Base-by-base conservation (phyloP, 1,140 invertebrate species). In the Centruroides sculpturatus region DNA sequence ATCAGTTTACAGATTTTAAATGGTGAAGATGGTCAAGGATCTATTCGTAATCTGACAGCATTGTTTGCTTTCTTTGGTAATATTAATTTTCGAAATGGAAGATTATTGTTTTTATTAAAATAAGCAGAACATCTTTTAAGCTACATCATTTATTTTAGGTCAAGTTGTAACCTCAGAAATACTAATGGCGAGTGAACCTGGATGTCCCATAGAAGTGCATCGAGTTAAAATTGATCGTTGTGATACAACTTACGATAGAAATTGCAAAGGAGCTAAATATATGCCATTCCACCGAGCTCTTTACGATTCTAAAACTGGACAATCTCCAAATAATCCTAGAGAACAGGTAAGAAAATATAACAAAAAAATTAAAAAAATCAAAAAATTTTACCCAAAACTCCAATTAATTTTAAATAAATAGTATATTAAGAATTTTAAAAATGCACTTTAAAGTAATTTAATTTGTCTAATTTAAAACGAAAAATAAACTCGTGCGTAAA, bases 141-240 rank as follows among this genome's bases (percentile, higher is more conserved):
- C 23, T 23, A 23, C 23, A 23, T 23, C 23, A 23, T 23, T 23
- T 41, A 41, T 41, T 41, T 41, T 73, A 92, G 92, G 93, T 68
- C 93, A 98, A 77, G 80, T 98, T 64, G 92, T 99, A 54, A 89
- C 91, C 11, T 91, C 89, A 3, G 96, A 99, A 76, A 88, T 97
- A 66, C 82, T 93, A 62, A 94, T 98, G 86, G 93, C 93, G 9
- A 92, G 91, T 64, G 92, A 98, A 71, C 87, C 85, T 11, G 92
- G 93, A 3, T 99, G 96, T 74, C 96, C 96, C 4, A 92, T 98
- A 63, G 96, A 99, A 74, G 85, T 98, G 75, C 87, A 96, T 71
- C 84, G 85, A 47, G 97, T 98, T 59, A 84, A 89, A 54, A 92
- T 98, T 49, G 92, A 95, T 62, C 87, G 87, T 69, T 97, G 94